Conservation (phyloP, 1,140 invertebrate species). For the Lepidurus couesii region DNA sequence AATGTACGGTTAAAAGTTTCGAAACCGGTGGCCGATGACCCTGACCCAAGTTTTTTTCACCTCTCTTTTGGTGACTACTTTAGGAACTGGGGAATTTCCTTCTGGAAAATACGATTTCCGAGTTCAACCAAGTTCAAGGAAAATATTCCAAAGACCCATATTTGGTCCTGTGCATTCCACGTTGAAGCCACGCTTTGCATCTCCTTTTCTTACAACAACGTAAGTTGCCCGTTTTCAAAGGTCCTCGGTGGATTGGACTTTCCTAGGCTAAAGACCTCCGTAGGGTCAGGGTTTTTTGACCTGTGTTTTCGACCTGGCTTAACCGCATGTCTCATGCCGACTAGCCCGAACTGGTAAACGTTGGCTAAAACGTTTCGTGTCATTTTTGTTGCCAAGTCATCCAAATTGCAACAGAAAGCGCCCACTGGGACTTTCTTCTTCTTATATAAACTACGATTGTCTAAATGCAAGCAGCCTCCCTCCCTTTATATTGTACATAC, state of each 20-base stretch:
- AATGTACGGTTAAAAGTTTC: too few relatives aligned
- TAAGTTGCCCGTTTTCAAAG: constrained; percentile 2
- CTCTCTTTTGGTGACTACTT: background rate
- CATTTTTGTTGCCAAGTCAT: constrained; percentile 3
- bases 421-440: background rate
- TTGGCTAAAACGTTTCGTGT: background rate
- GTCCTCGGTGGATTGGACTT: constrained; percentile 7
- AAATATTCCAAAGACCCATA: background rate
- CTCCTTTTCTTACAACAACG: background rate
- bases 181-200: background rate
- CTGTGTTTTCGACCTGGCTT: background rate
- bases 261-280: background rate
- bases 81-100: background rate
- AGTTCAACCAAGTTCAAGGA: background rate
- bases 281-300: constrained; percentile 14
- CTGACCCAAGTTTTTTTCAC: background rate
- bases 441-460: background rate
- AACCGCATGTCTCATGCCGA: background rate
- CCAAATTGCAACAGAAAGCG: background rate
- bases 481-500: background rate
- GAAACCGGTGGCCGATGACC: background rate
- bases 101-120: background rate
- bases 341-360: background rate
- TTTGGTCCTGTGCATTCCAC: background rate
- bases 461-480: background rate